These are phyloP conservation scores for Hirudinaria manillensis DNA, from an alignment of 2,888 invertebrate species.

Conservation along the genomic window DNA sequence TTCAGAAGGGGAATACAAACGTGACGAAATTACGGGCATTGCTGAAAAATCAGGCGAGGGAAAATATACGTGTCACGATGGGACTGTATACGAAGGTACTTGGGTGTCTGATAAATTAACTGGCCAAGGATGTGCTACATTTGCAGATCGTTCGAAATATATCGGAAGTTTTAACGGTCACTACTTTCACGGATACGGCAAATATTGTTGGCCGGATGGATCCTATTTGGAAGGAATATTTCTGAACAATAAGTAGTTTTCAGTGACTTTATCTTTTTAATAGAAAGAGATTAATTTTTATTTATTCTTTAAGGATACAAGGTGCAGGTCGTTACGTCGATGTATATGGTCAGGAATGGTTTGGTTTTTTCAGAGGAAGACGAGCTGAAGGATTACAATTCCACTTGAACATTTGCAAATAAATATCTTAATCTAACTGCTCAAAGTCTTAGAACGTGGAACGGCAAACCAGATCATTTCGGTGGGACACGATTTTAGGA, in stretches of 20 bases:
- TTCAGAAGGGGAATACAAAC: conserved; percentile 18
- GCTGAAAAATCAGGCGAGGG: conserved; percentile 24
- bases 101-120: conserved; percentile 12
- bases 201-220: conserved; percentile 21
- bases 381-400: neutral
- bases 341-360: conserved; percentile 6
- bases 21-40: neutral
- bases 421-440: too few relatives aligned
- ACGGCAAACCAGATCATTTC: too few relatives aligned
- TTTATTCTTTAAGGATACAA: conserved; percentile 9
- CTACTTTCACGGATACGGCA: conserved; percentile 10
- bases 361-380: conserved; percentile 11
- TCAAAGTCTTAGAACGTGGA: too few relatives aligned
- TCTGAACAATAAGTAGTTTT: conserved; percentile 18
- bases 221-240: conserved; percentile 14
- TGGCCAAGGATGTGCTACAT: conserved; percentile 8
- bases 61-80: conserved; percentile 9
- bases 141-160: neutral
- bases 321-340: conserved; percentile 18
- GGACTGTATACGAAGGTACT: conserved; percentile 13
- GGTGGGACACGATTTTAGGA: too few relatives aligned
- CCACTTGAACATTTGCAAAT: conserved; percentile 2
- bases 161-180: neutral
- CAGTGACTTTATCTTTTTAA: neutral
- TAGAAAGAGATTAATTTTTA: neutral